Base-by-base conservation (phyloP, 2,888 invertebrate genomes). In the Andrena haemorrhoa region DNA sequence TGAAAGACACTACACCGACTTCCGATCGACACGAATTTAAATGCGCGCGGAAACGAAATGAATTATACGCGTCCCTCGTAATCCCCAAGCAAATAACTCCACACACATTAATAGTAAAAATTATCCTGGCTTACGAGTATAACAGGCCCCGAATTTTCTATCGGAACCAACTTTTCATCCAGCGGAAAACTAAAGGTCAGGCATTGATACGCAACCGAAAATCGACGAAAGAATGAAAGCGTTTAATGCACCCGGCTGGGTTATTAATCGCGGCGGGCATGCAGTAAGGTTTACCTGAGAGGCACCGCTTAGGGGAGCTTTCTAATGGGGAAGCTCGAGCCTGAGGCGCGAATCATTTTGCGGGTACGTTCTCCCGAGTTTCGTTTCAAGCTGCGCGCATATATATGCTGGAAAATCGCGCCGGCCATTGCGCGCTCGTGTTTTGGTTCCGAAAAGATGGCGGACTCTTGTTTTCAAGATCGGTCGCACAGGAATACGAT, bases 371-470 rank as follows among this genome's bases (percentile, higher is more conserved):
- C n/a, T n/a, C 33, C 7, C 31, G 35, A 68, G 64, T 73, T 72
- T 75, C 26, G 16, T 29, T 2, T 41, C 7, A 12, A 58, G 29
- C 53, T 53, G 69, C 69, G 64, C 69, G 75, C 12, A 61, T 68
- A 35, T 53, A 33, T 74, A 71, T 66, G 68, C 66, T 61, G 49
- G 60, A 79, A 79, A 83, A 71, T 82, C 77, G 82, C 77, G 86
- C 89, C 89, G 88, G 90, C 91, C 90, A 91, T 90, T 90, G 91
- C 89, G 87, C 91, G 91, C 83, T 88, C 87, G 89, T 92, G 90
- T 92, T 92, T 91, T 91, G 89, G 83, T 90, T 83, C 82, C 58
- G 81, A 82, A 93, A 93, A 93, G 89, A 93, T 93, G 93, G 93
- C 93, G 89, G 92, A 92, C 71, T 82, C 85, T 90, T 91, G 89